Base-by-base conservation (phyloP, 2,888 invertebrate genomes). In the Trachelus stipa region DNA sequence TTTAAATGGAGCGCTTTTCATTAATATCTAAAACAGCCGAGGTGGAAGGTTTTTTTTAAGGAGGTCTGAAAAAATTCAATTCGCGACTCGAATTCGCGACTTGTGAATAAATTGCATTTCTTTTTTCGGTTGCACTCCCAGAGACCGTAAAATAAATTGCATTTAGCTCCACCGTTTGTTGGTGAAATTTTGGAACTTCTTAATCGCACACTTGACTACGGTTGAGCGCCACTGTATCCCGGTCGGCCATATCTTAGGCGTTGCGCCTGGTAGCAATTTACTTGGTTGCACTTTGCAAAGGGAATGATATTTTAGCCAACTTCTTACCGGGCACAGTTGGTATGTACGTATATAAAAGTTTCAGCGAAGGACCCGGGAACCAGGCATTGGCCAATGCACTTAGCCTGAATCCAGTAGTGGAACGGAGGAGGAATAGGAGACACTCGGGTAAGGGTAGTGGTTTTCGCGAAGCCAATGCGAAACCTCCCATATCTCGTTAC, bases 221-320 rank as follows among this genome's bases (percentile, higher is more conserved):
- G 23, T 6, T 56, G 56, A 56, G 56, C 56, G 23, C 56, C 56
- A 2, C 56, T 56, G 23, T 23, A 56, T 56, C 1, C 6, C 15
- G 15, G 56, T 23, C 56, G 56, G 56, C 23, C 23, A 23, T 56
- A 56, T 56, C 56, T 56, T 23, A 23, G 56, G 56, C 71, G 71
- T 31, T 31, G 71, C 71, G 34, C 33, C 33, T 31, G 71, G 31
- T 12, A 71, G 71, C 71, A 87, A 85, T 86, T 85, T 85, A 84
- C 81, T 82, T 84, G 79, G 80, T 81, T 84, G 83, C 81, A 85
- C 85, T 85, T 83, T 81, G 76, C 81, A 80, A 15, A 31, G 71
- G 71, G 71, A 11, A 31, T 31, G 86, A 85, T 85, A 85, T 85
- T 85, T 84, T 83, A 84, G 83, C 81, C 76, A 85, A 85, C 75